Evolutionary conservation across 1,140 invertebrate genomes (phyloP).

Genomic region (Drosophila aff.): DNA sequence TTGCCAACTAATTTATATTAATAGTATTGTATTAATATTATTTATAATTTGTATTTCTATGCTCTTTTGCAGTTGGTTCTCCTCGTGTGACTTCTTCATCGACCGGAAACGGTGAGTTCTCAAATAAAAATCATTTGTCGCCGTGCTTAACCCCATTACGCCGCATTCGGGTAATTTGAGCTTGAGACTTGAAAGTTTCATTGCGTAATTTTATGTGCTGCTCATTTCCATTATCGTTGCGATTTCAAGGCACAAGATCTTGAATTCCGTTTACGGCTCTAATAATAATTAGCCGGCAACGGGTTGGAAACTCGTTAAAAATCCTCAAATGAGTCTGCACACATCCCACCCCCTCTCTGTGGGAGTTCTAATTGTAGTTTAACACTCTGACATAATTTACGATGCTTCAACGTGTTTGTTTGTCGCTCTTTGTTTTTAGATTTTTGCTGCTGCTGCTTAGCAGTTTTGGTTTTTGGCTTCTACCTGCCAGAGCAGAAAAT

Average conservation of each 20-base stretch:
- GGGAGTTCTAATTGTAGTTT: constrained; percentile 76
- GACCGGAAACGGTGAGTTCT: constrained; percentile 71
- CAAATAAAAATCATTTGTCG: constrained; percentile 15
- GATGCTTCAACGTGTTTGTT: constrained; percentile 39
- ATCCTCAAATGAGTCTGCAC: constrained; percentile 34
- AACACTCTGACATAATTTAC: constrained; percentile 78
- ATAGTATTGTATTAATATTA: constrained; percentile 48
- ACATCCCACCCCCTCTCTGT: constrained; percentile 19
- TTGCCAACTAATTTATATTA: constrained; percentile 54
- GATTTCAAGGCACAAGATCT: constrained; percentile 59
- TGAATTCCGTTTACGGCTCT: constrained; percentile 54
- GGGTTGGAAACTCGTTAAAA: constrained; percentile 62
- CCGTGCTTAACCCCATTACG: constrained; percentile 56
- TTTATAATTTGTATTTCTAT: constrained; percentile 42
- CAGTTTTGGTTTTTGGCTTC: constrained; percentile 30
- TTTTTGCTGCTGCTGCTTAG: constrained; percentile 13
- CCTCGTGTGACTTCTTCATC: constrained; percentile 18
- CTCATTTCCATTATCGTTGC: constrained; percentile 44
- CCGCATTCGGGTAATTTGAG: constrained; percentile 21
- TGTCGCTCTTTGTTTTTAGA: constrained; percentile 4
- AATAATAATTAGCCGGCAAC: constrained; percentile 65
- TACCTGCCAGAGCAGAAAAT: constrained; percentile 58
- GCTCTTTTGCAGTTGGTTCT: constrained; percentile 41
- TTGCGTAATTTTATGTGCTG: constrained; percentile 52
- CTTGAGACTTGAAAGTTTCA: constrained; percentile 44